Evolutionary conservation across 2,797 vertebrate species (phyloP), one percentile per base, ranked within the genome.

Genomic region (Hippopotamyrus pictus): DNA sequence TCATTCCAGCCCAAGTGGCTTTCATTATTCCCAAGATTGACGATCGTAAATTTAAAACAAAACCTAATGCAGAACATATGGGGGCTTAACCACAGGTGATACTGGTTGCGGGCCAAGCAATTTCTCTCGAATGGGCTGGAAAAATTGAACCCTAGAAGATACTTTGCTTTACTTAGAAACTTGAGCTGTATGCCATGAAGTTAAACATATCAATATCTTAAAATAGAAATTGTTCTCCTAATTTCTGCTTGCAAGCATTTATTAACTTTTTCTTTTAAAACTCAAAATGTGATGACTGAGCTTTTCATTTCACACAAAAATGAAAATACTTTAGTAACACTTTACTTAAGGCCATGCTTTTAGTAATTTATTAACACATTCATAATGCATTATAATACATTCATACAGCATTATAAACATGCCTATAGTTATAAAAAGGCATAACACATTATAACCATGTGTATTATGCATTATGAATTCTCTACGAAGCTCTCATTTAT

Each of bases 21-120:
- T 90, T 91, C 91, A 88, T 93, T 91, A 92, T 90, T 89, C 91
- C 90, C 85, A 91, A 91, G 92, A 92, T 90, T 59, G 88, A 92
- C 92, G 91, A 92, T 92, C 91, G 91, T 96, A 95, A 95, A 96
- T 96, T 92, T 94, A 79, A 91, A 94, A 92, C 90, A 93, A 90
- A 93, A 90, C 91, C 59, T 96, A 96, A 96, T 95, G 93, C 89
- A 88, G 92, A 95, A 93, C 96, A 97, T 94, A 96, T 96, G 96
- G 94, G 94, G 90, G 90, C 92, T 88, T 93, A 96, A 96, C 95
- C 95, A 95, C 95, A 96, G 96, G 96, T 96, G 95, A 96, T 91
- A 93, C 91, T 90, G 91, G 92, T 92, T 92, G 92, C 90, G 90
- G 88, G 93, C 91, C 92, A 91, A 92, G 89, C 90, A 87, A 91